A percentile compares a stretch with the other conserved stretches of the same genome.
Evolutionary conservation across 2,888 invertebrate genomes (phyloP).

Genomic region (Aphidius colemani): DNA sequence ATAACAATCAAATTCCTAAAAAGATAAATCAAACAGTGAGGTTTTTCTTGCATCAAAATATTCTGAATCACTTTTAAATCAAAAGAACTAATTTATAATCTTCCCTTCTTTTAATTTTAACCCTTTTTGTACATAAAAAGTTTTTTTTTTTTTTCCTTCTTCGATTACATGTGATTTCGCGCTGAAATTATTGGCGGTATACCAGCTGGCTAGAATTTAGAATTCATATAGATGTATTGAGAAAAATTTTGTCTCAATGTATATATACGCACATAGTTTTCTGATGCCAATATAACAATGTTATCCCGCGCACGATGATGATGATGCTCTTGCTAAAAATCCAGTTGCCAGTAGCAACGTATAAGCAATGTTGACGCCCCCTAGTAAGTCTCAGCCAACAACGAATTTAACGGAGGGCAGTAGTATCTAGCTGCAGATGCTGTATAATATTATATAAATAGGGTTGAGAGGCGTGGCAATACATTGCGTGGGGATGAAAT

Average conservation of each 20-base stretch:
- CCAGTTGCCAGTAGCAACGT: slow-evolving; percentile 38
- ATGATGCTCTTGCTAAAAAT: slow-evolving; percentile 27
- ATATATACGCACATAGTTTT: slow-evolving; percentile 21
- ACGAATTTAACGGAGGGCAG: slow-evolving; percentile 35
- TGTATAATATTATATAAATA: slow-evolving; percentile 65
- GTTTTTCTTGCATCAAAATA: neutral
- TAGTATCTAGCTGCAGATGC: slow-evolving; percentile 59
- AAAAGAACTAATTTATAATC: neutral
- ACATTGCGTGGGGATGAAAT: slow-evolving; percentile 63
- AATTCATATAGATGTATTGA: too few species aligned
- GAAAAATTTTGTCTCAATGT: slow-evolving; percentile 35
- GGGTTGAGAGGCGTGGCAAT: slow-evolving; percentile 71
- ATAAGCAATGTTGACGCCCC: slow-evolving; percentile 34
- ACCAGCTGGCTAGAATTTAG: slow-evolving; percentile 58
- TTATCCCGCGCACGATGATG: slow-evolving; percentile 50
- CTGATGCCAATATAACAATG: slow-evolving; percentile 55
- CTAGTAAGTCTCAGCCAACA: slow-evolving; percentile 39
- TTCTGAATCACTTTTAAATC: neutral
- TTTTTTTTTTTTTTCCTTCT: slow-evolving; percentile 26
- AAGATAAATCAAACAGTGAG: neutral
- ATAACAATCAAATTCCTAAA: too few species aligned
- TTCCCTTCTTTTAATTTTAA: neutral
- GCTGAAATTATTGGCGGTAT: slow-evolving; percentile 57
- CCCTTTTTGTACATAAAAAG: neutral
- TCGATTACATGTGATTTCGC: slow-evolving; percentile 56